These are phyloP conservation scores for Agrilus mali DNA, from an alignment of 2,888 invertebrate genomes.

Conservation along the genomic window DNA sequence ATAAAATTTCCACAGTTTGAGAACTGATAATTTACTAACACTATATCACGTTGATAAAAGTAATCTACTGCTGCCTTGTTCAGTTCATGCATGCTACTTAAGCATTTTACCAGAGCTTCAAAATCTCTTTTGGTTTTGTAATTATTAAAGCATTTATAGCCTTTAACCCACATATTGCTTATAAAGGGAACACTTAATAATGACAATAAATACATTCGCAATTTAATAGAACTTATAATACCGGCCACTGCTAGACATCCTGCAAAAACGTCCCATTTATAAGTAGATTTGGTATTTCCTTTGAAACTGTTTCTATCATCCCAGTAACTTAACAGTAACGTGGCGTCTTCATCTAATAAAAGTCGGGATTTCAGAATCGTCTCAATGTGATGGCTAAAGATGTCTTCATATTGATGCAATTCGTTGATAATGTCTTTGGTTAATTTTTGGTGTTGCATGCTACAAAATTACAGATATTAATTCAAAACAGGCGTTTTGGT, in stretches of 20 bases:
- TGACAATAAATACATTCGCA: conserved; percentile 2
- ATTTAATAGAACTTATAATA: conserved; percentile 1
- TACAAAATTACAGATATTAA: too few relatives aligned
- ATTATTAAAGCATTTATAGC: not conserved
- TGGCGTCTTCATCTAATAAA: conserved; percentile 7
- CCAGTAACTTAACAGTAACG: conserved; percentile 6
- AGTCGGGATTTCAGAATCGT: conserved; percentile 7
- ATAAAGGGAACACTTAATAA: not conserved
- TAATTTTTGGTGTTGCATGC: too few relatives aligned
- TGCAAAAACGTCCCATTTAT: not conserved
- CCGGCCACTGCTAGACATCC: conserved; percentile 1
- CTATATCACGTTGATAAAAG: not conserved
- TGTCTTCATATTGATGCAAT: not conserved
- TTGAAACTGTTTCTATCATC: not conserved
- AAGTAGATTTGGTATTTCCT: not conserved
- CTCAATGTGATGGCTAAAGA: conserved; percentile 6
- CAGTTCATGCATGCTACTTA: conserved; percentile 1
- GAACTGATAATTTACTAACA: not conserved
- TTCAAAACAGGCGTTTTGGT: too few relatives aligned
- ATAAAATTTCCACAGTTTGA: conserved; percentile 1
- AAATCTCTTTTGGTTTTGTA: conserved; percentile 5
- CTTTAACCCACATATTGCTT: not conserved
- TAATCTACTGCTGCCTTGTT: conserved; percentile 2
- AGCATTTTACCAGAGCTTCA: conserved; percentile 1
- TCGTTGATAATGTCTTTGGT: too few relatives aligned